These are phyloP conservation scores for Lateolabrax maculatus DNA, from an alignment of 2,797 vertebrate genomes.

Conservation along the genomic window DNA sequence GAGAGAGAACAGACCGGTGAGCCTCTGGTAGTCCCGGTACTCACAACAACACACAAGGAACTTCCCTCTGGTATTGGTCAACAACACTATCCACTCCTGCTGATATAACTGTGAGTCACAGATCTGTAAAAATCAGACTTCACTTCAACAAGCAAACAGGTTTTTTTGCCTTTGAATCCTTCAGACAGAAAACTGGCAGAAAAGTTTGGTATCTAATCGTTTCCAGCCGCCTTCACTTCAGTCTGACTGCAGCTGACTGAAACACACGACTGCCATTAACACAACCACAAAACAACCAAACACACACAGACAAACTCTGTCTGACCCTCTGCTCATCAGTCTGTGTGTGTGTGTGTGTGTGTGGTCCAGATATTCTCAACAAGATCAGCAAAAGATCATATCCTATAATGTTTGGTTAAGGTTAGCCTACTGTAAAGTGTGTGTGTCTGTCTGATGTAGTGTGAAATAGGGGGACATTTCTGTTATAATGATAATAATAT, in stretches of 20 bases:
- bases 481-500: no score
- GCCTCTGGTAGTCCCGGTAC: neutral
- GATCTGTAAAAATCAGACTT: neutral
- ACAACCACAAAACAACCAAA: neutral
- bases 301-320: slow-evolving; percentile 6
- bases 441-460: slow-evolving; percentile 17
- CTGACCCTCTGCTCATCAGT: slow-evolving; percentile 22
- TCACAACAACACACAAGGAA: no score
- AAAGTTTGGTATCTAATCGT: neutral
- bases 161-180: neutral
- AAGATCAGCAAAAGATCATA: neutral
- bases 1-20: no score
- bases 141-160: neutral
- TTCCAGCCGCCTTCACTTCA: neutral
- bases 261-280: neutral
- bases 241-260: neutral
- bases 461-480: no score
- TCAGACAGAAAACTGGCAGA: neutral
- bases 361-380: slow-evolving; percentile 4
- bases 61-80: neutral
- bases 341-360: neutral
- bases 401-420: slow-evolving; percentile 7
- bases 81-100: neutral
- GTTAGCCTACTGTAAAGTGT: slow-evolving; percentile 7
- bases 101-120: neutral